Conservation (phyloP, 2,113 vertebrate genomes). For the Melanostigma gelatinosum region DNA sequence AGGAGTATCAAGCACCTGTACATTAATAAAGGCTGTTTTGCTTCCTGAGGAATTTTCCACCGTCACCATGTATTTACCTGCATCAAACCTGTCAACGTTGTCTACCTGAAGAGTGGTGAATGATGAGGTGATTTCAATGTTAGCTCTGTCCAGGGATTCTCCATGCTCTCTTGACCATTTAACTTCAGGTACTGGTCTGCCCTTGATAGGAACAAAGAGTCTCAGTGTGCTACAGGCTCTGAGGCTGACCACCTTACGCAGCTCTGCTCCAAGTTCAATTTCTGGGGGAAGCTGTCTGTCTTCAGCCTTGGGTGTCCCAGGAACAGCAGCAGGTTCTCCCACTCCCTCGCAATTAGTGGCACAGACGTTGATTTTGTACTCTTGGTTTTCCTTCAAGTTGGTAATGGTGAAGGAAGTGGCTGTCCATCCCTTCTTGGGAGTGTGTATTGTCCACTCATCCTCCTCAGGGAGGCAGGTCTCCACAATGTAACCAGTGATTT, state of each 20-base stretch:
- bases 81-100: conserved; percentile 95
- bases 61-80: conserved; percentile 94
- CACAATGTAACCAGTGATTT: conserved; percentile 97
- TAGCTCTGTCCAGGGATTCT: conserved; percentile 91
- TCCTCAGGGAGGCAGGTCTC: conserved; percentile 95
- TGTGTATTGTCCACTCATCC: conserved; percentile 97
- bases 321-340: conserved; percentile 93
- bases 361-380: conserved; percentile 96
- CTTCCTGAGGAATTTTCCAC: conserved; percentile 94
- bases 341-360: conserved; percentile 95
- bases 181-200: conserved; percentile 95
- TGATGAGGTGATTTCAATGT: conserved; percentile 93
- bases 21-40: conserved; percentile 95
- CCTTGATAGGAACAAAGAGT: conserved; percentile 97
- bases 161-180: conserved; percentile 96
- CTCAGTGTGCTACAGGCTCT: conserved; percentile 95
- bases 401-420: conserved; percentile 96
- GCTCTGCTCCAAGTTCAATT: conserved; percentile 95
- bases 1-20: conserved; percentile 96
- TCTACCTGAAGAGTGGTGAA: conserved; percentile 94
- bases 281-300: conserved; percentile 94
- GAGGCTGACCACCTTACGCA: conserved; percentile 93
- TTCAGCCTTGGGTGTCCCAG: conserved; percentile 94
- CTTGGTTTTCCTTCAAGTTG: conserved; percentile 93
- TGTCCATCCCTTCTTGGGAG: conserved; percentile 90